Evolutionary conservation across 2,113 vertebrate species (phyloP), one percentile per base, ranked within the genome.

Genomic region (Agelaius tricolor): DNA sequence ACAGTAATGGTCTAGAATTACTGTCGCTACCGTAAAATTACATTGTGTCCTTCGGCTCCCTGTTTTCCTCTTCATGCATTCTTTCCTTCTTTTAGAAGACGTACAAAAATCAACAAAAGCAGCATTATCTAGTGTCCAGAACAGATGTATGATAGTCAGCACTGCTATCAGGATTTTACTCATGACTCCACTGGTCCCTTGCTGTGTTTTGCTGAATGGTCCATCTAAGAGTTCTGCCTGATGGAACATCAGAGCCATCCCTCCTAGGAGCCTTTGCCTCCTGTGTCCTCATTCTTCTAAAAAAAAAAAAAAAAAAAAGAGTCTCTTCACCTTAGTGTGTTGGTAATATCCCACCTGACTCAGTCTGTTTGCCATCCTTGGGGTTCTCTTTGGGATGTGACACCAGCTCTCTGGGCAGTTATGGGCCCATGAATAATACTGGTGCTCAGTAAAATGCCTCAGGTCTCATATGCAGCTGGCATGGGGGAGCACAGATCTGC

Each of bases 371-470:
- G 2, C 37, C 80, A 46, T 54, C 75, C 55, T 81, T 0, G 0
- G 19, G 20, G 13, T 37, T 83, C 79, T 80, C 37, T 80, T 61
- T 88, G 43, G 59, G 41, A 10, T 61, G 21, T 80, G 79, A 7
- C 59, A 43, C 69, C 37, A 76, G 43, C 31, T 51, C 49, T 59
- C 43, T 33, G 51, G 65, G 63, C 14, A 3, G 18, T 58, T 76
- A 31, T 9, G 58, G 44, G 76, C 33, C 1, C 0, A 4, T 61
- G 35, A 24, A 10, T 10, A 51, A 0, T 9, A 10, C 58, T 1
- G 2, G 11, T 41, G 59, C 51, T 58, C 41, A 2, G 51, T 63
- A 8, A 68, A 55, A 35, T 35, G 4, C 9, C 11, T 44, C 74
- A 39, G 30, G 27, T 63, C 30, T 85, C 33, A 2, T 7, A 2